Evolutionary conservation across 1,140 invertebrate genomes (phyloP), one percentile per base, ranked within the genome.

Genomic region (Meloidogyne chitwoodi): DNA sequence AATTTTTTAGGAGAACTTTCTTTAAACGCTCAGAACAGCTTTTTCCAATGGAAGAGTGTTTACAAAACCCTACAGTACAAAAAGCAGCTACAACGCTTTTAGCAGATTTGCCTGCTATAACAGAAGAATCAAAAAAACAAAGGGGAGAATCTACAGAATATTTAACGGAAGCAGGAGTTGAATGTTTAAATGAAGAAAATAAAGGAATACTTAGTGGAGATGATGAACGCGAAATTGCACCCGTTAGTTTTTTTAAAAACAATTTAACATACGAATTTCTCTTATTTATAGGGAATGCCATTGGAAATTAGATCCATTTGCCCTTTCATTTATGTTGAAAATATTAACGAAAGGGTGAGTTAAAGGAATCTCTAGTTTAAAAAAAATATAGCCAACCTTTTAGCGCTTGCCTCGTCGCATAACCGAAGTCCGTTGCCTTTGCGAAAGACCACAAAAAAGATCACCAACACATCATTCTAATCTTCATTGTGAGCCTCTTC

Each of bases 291-390:
- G 19, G 65, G 65, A 22, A 75, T 75, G 74, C 69, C 74, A n/a
- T n/a, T 75, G 16, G 74, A 75, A 34, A 68, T 75, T 73, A 19
- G 74, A 62, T 8, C 74, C 8, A 29, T 75, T 19, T 75, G 74
- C 19, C 27, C 31, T 10, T 75, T 75, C 74, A 11, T 48, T 19
- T 75, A 75, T 14, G 70, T 26, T 0, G 74, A 75, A 27, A 75
- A 75, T 38, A n/a, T 75, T 29, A 64, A 75, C 16, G 74, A 75
- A 41, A 75, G 68, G 68, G 74, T 75, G 5, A 56, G 44, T 34
- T 29, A 24, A 73, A 0, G 0, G 6, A 4, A 38, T 4, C 8
- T 22, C 14, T 71, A 68, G 6, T 22, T n/a, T 8, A 27, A 48
- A 29, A 71, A 29, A 44, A 12, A 19, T 72, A 19, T 8, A 24